These are phyloP conservation scores for Xenopus tropicalis DNA, from an alignment of 2,113 vertebrate species.

Conservation along the genomic window UCB_Xtro_10.0 CM004443.2:63139001-63139500, in stretches of 20 bases:
- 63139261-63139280: slow-evolving; percentile 31
- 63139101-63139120: slow-evolving; percentile 16
- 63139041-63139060: slow-evolving; percentile 18
- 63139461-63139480: neutral
- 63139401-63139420: neutral
- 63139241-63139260: slow-evolving; percentile 34
- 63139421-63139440: neutral
- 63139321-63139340: slow-evolving; percentile 21
- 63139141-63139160: slow-evolving; percentile 35
- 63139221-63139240: slow-evolving; percentile 27
- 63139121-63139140: slow-evolving; percentile 25
- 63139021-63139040: neutral
- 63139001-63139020: too few species aligned
- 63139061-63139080: slow-evolving; percentile 1
- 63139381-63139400: neutral
- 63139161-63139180: slow-evolving; percentile 31
- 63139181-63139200: slow-evolving; percentile 33
- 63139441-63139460: neutral
- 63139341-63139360: slow-evolving; percentile 21
- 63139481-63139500: neutral
- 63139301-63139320: slow-evolving; percentile 35
- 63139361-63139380: neutral
- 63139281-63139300: slow-evolving; percentile 36
- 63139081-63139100: slow-evolving; percentile 23
- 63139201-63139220: slow-evolving; percentile 34